phyloP scores from a whole-genome alignment of 1,140 invertebrate species.

The Heliconius nattereri region DNA sequence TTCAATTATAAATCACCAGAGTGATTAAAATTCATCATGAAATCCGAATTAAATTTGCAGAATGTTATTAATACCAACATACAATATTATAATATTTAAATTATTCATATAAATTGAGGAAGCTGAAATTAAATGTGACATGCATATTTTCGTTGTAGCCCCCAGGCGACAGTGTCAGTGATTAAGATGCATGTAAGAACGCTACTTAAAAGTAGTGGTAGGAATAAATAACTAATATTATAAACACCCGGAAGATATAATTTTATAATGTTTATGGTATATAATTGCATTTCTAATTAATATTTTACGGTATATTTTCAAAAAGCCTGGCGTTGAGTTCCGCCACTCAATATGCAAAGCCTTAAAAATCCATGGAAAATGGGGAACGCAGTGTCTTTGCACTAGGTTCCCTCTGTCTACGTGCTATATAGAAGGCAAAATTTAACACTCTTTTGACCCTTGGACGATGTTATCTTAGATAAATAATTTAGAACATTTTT shows the following conservation, averaged over 20 bases:
- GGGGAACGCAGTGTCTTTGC: too few relatives aligned
- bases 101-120: slow-evolving; percentile 34
- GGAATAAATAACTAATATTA: slow-evolving; percentile 20
- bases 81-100: slow-evolving; percentile 29
- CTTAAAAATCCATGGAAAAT: too few relatives aligned
- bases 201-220: slow-evolving; percentile 21
- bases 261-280: background rate
- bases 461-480: too few relatives aligned
- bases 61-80: slow-evolving; percentile 26
- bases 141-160: slow-evolving; percentile 27
- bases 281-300: background rate
- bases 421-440: too few relatives aligned
- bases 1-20: background rate
- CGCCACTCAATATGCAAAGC: too few relatives aligned
- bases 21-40: slow-evolving; percentile 13
- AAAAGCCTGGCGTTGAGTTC: too few relatives aligned
- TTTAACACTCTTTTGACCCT: too few relatives aligned
- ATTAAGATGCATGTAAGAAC: slow-evolving; percentile 21
- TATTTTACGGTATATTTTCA: background rate
- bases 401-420: too few relatives aligned
- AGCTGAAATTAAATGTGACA: slow-evolving; percentile 28
- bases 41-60: slow-evolving; percentile 25
- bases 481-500: too few relatives aligned
- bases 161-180: slow-evolving; percentile 18
- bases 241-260: background rate